A percentile compares a stretch with the other conserved stretches of the same genome.
These are phyloP conservation scores for Cephus nigrinus DNA, from an alignment of 2,888 invertebrate species.

Conservation along the genomic window DNA sequence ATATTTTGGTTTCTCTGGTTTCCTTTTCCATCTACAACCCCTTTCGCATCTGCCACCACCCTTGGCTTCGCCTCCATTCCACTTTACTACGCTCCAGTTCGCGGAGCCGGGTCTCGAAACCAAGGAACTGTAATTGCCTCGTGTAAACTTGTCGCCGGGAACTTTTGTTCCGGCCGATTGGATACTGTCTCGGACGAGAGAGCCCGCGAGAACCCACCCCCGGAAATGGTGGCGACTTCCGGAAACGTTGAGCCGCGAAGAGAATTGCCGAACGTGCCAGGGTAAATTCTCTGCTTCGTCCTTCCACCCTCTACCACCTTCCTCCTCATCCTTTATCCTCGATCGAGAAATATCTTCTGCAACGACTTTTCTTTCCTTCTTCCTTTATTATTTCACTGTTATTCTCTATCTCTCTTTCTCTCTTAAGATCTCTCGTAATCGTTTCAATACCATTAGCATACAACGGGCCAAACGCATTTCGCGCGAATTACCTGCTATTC, in stretches of 20 bases:
- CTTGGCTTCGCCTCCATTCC: background rate
- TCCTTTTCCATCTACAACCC: background rate
- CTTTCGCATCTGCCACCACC: background rate
- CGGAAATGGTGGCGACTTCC: background rate
- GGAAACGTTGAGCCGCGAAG: background rate
- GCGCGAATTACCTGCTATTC: background rate
- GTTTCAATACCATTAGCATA: background rate
- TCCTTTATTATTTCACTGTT: background rate
- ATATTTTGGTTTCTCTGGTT: background rate
- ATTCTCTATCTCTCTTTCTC: background rate
- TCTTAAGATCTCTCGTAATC: background rate
- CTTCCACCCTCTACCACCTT: background rate
- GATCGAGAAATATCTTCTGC: background rate
- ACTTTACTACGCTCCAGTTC: background rate
- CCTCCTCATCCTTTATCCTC: background rate
- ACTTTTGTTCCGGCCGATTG: background rate
- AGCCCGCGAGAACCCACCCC: background rate
- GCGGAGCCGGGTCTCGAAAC: background rate
- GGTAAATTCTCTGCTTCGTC: background rate
- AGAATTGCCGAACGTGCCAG: background rate
- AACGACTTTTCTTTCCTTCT: background rate
- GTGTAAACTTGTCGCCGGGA: background rate
- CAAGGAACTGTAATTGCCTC: background rate
- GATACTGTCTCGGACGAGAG: background rate
- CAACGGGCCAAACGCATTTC: background rate